phyloP scores from a whole-genome alignment of 2,888 invertebrate species.

The Diogma glabrata region DNA sequence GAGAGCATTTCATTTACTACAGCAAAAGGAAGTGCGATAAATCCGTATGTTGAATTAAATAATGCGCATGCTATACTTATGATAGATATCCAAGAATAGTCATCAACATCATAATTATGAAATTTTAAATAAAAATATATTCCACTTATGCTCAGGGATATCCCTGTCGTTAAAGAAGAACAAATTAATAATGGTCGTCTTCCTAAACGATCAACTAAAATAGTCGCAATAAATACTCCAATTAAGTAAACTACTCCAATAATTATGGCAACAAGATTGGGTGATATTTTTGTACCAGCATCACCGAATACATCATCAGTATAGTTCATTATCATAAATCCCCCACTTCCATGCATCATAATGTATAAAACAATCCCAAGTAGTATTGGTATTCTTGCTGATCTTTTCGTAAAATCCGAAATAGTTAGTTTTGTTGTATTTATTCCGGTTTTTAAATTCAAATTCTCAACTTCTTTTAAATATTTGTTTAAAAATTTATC shows the following conservation, averaged over 20 bases:
- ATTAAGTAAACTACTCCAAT: constrained; percentile 30
- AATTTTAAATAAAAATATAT: constrained; percentile 24
- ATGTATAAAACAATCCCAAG: constrained; percentile 29
- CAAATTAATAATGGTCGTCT: constrained; percentile 23
- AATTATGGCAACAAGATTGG: constrained; percentile 29
- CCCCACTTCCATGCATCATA: constrained; percentile 30
- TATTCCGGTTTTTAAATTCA: too few species aligned
- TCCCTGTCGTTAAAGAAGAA: constrained; percentile 29
- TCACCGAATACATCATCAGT: constrained; percentile 30
- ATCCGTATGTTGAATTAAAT: constrained; percentile 29
- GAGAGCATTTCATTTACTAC: neutral
- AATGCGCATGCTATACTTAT: constrained; percentile 31
- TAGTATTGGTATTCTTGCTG: constrained; percentile 26
- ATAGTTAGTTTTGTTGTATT: too few species aligned
- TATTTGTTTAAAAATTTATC: too few species aligned
- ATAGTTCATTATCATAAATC: constrained; percentile 33
- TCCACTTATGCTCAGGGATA: constrained; percentile 27
- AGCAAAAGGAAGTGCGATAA: constrained; percentile 28
- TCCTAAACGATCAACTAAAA: constrained; percentile 31
- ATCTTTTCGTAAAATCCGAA: constrained; percentile 22
- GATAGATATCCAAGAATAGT: constrained; percentile 30
- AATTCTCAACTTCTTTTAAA: too few species aligned
- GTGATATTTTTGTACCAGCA: constrained; percentile 29
- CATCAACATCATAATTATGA: constrained; percentile 21
- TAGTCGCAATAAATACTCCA: constrained; percentile 29